Evolutionary conservation across 2,113 vertebrate genomes (phyloP), one percentile per base, ranked within the genome.

Genomic region (Acinonyx jubatus): DNA sequence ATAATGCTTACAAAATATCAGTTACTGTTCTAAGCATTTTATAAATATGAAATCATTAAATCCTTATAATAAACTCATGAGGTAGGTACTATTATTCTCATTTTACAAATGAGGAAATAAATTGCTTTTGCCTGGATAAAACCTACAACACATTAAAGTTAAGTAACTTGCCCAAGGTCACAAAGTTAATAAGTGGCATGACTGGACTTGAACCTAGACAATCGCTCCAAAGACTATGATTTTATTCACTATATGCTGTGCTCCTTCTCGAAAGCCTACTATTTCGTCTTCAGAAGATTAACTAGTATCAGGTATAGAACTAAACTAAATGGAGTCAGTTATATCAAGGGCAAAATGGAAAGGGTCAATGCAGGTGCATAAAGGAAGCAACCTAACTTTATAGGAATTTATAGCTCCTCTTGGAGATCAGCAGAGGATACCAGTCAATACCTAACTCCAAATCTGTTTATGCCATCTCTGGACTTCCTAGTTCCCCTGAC

Each of bases 1-100:
- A 81, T 18, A 66, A 61, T 90, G 50, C 8, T 91, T 91, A 85
- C 23, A 73, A 79, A 85, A 12, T 93, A 55, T 23, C 45, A 94
- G 61, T 81, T 91, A 91, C 5, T 82, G 10, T 68, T 93, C 14
- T 95, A 93, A 93, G 61, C 68, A 74, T 55, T 92, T 81, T 71
- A 91, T 7, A 97, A 96, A 81, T 80, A 84, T 78, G 23, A 97
- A 91, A 33, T 91, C 9, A 89, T 93, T 92, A 94, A 96, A 93
- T 93, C 25, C 7, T 91, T 91, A 48, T 36, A 73, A 68, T 73
- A 80, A 65, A 57, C 36, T 55, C 7, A 57, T 50, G 10, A 61
- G 9, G 1, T 84, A 79, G 21, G 29, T 81, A 74, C 19, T 57
- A 93, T 68, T 94, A 91, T 92, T 69, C 36, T 93, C 66, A 79